Base-by-base conservation (phyloP, 2,113 vertebrate genomes). In the Oreochromis niloticus region DNA sequence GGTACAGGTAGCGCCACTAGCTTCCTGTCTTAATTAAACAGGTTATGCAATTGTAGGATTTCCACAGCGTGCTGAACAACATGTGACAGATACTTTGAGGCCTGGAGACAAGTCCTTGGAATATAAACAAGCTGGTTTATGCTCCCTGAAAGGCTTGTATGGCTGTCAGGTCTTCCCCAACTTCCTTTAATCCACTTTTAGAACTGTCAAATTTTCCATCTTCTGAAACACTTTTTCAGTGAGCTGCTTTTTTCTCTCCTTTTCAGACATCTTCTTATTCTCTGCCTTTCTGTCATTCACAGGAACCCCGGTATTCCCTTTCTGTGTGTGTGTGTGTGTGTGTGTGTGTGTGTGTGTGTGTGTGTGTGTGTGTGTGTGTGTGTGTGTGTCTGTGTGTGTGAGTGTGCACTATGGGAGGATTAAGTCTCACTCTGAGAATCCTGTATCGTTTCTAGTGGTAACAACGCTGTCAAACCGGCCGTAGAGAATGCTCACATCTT, bases 71-170 rank as follows among this genome's bases (percentile, higher is more conserved):
- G 85, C 89, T 80, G 19, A 89, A 88, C 61, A 91, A 86, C 87
- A 82, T 9, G 14, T 81, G 43, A 80, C 82, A 88, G 90, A 93
- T 85, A 90, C 81, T 56, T 82, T 36, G 56, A 93, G 86, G 80
- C 92, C 86, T 85, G 61, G 92, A 94, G 85, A 93, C 88, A 54
- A 81, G 39, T 84, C 24, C 48, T n/a, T 27, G 27, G 87, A 75
- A 87, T 86, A 84, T 90, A 94, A 95, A 95, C 92, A 93, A 92
- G 43, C 13, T 13, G 8, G 59, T 81, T 92, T 88, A 84, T 36
- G 6, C 57, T 71, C 32, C 63, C 73, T 39, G 79, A 61, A 68
- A 84, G 63, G 75, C 86, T 90, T 89, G 84, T 86, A 32, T 4
- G 52, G 85, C 85, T 92, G 91, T 89, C 90, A 82, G 83, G 84